Evolutionary conservation across 2,888 invertebrate genomes (phyloP), one percentile per base, ranked within the genome.

Genomic region (Danaus chrysippus): DNA sequence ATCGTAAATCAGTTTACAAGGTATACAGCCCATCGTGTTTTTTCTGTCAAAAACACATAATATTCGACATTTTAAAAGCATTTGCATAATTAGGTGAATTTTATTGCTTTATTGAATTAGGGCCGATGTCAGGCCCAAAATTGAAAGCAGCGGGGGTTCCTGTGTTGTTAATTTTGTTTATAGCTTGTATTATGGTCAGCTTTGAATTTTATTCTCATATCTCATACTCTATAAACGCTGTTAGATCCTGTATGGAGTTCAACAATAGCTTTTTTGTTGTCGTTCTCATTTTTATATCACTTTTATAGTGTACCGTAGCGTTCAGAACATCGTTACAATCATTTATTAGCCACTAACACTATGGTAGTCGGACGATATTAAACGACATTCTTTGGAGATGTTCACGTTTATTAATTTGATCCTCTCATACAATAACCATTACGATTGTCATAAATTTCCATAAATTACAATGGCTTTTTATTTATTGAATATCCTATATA

Each of bases 51-150:
- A 86, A 86, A 84, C 78, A 82, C 80, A 83, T 85, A 84, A 85
- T 83, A 76, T 73, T 76, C 80, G 83, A 87, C 85, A 86, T 87
- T 88, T 86, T 81, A 83, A 83, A 83, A 69, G 81, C 88, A 90
- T 91, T 91, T 90, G 88, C 91, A 91, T 91, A 91, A 91, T 91
- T 91, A 91, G 89, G 91, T 91, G 90, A 88, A 90, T 90, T 91
- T 91, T 91, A 91, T 91, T 83, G 88, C 91, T 91, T 90, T 91
- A 91, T 91, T 91, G 91, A 91, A 91, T 91, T 91, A 91, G 84
- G 87, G 82, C 85, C 87, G 84, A 89, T 88, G 91, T 91, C 91
- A 87, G 86, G 73, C 76, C 85, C 87, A 88, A 91, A 91, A 91
- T 91, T 91, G 91, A 87, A 91, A 88, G 73, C 91, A 87, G 87